Evolutionary conservation across 2,113 vertebrate genomes (phyloP), one percentile per base, ranked within the genome.

Genomic region (Melanotaenia duboulayi): DNA sequence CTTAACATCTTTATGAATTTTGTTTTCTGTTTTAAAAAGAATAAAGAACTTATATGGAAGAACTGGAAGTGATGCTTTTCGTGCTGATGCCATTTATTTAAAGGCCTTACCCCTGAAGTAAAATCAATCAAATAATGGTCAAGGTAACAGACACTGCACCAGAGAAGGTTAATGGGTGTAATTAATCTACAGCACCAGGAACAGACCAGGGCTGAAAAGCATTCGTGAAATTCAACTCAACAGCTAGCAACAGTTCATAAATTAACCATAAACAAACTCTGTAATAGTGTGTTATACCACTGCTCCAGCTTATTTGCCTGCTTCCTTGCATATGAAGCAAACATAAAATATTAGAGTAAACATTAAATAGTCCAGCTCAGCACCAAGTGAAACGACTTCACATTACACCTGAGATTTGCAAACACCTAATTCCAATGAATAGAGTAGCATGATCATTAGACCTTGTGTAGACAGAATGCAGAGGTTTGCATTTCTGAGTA

Each of bases 11-110:
- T 19, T 22, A 11, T 7, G 0, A 67, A 23, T 46, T 71, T 58
- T 59, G 46, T 46, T 66, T 48, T 40, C 55, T 10, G 2, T 50
- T 59, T 64, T 75, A 12, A 50, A 81, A 56, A 59, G 42, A 0
- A 32, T 54, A 20, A 25, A 58, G 71, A 46, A 10, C 4, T 48
- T 62, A 4, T 7, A 63, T 12, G 2, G 16, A 54, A 73, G 25
- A 40, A 35, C 23, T 1, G 28, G 23, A 58, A 44, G 11, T 23
- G 11, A 35, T 19, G n/a, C 17, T 7, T 65, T 65, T 13, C 14
- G 16, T 51, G 20, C 13, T 57, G 5, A 49, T 4, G 20, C 11
- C 3, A 51, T 42, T 22, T 11, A 4, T 28, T 16, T 28, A 65
- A 55, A 69, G 61, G 11, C 17, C 19, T 63, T 28, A 35, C 55